Percentiles rank a stretch among this genome's conserved stretches.
These are phyloP conservation scores for Drosophila kuntzei DNA, from an alignment of 2,888 invertebrate species.

Conservation along the genomic window DNA sequence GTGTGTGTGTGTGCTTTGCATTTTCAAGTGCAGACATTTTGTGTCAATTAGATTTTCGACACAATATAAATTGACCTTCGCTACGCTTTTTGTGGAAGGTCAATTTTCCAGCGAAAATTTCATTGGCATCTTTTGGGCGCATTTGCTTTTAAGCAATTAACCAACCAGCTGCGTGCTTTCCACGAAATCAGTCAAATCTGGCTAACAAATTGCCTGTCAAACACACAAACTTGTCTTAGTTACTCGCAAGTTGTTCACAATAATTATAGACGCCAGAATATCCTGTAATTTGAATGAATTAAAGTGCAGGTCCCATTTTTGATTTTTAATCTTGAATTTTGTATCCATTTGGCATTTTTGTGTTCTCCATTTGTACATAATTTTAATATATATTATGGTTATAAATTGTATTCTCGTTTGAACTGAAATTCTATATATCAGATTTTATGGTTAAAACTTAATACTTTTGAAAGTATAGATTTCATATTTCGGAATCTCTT, in stretches of 20 bases:
- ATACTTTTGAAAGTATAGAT: no score
- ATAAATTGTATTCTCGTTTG: no score
- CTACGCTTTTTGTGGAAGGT: conserved; percentile 35
- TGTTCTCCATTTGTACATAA: no score
- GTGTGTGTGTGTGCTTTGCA: conserved; percentile 17
- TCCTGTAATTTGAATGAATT: background rate
- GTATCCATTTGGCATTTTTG: background rate
- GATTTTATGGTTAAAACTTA: no score
- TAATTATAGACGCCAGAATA: background rate
- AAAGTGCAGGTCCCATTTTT: no score
- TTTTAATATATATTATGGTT: no score
- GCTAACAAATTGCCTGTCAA: conserved; percentile 37
- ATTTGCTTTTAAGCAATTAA: conserved; percentile 23
- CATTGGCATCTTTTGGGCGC: conserved; percentile 13
- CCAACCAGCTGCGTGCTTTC: conserved; percentile 12
- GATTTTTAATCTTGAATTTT: fast-evolving
- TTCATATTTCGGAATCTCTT: background rate
- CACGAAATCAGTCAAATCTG: conserved; percentile 14
- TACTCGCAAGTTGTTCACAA: background rate
- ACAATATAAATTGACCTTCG: conserved; percentile 56
- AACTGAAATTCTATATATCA: no score
- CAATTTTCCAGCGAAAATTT: conserved; percentile 11
- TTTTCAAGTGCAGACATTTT: conserved; percentile 73
- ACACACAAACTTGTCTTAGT: background rate
- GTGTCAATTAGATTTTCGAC: conserved; percentile 66